These are phyloP conservation scores for Napeogenes inachia DNA, from an alignment of 2,888 invertebrate genomes.

Conservation along the genomic window DNA sequence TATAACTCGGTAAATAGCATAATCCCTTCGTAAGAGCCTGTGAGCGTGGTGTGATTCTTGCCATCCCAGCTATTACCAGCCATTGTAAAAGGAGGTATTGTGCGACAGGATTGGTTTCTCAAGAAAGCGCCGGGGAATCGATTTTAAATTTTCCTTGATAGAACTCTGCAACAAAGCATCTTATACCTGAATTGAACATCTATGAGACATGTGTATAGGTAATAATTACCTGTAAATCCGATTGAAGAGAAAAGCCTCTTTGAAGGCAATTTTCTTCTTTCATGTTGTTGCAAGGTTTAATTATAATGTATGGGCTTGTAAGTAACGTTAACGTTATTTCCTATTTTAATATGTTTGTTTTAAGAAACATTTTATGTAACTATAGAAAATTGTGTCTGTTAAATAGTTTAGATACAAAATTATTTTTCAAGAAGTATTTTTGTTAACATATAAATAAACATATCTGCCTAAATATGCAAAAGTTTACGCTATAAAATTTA, in stretches of 20 bases:
- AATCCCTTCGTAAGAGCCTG: conserved; percentile 57
- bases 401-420: too few species aligned
- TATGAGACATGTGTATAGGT: conserved; percentile 39
- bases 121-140: conserved; percentile 67
- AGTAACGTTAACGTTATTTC: too few species aligned
- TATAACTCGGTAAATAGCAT: conserved; percentile 56
- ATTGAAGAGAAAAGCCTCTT: conserved; percentile 10
- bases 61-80: conserved; percentile 58
- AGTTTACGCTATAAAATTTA: too few species aligned
- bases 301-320: too few species aligned
- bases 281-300: background rate
- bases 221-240: conserved; percentile 30
- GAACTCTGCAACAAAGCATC: conserved; percentile 61
- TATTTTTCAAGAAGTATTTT: too few species aligned
- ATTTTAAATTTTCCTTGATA: conserved; percentile 72
- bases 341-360: too few species aligned
- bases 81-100: conserved; percentile 68
- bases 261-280: background rate
- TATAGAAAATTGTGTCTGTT: too few species aligned
- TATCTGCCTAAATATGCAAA: too few species aligned
- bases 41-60: conserved; percentile 55
- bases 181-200: conserved; percentile 60
- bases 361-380: too few species aligned
- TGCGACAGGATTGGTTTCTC: conserved; percentile 69
- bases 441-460: too few species aligned